phyloP scores from a whole-genome alignment of 2,888 invertebrate species.

The Brachyptera risi region DNA sequence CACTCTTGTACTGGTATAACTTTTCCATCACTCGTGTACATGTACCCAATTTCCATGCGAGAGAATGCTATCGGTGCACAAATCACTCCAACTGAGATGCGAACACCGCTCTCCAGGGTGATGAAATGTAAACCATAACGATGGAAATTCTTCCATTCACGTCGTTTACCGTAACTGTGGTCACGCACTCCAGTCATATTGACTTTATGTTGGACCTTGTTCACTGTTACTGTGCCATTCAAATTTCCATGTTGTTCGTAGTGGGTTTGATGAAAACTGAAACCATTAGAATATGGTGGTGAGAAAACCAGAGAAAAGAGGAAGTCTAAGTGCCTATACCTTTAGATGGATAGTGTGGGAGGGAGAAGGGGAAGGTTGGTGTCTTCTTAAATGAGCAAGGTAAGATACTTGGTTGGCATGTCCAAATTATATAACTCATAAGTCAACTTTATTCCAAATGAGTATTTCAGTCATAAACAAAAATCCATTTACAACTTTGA shows the following conservation, averaged over 20 bases:
- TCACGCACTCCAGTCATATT: constrained; percentile 61
- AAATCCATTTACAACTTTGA: too few relatives aligned
- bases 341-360: too few relatives aligned
- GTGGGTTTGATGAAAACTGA: constrained; percentile 66
- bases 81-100: constrained; percentile 60
- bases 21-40: constrained; percentile 48
- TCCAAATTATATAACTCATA: too few relatives aligned
- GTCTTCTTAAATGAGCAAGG: too few relatives aligned
- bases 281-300: too few relatives aligned
- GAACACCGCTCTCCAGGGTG: constrained; percentile 63
- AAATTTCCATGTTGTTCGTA: constrained; percentile 70
- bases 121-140: constrained; percentile 68
- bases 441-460: too few relatives aligned
- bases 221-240: constrained; percentile 52
- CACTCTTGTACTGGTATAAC: constrained; percentile 47
- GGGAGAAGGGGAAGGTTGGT: too few relatives aligned
- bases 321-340: too few relatives aligned
- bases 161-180: constrained; percentile 60
- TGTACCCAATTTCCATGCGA: constrained; percentile 46
- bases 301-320: too few relatives aligned
- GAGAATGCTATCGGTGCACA: constrained; percentile 60
- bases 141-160: constrained; percentile 65
- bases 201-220: constrained; percentile 49
- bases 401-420: too few relatives aligned
- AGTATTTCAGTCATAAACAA: too few relatives aligned